Percentiles rank a stretch among this genome's conserved stretches.
Conservation (phyloP, 2,888 invertebrate species). For the Dichetophora obliterata region DNA sequence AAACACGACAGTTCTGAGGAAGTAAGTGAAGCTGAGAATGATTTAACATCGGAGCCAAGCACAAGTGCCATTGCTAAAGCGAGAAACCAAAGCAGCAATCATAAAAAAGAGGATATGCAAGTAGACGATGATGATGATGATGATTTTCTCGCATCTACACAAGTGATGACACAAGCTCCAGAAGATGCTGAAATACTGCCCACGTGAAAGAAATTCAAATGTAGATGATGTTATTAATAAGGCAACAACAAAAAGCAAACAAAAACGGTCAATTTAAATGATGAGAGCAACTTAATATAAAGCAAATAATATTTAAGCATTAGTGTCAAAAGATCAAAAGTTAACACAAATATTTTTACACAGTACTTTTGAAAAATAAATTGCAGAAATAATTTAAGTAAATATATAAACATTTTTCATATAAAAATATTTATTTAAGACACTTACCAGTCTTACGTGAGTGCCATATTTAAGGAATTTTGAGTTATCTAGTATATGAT, state of each 20-base stretch:
- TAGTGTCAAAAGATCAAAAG: too few relatives aligned
- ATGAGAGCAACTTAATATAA: not conserved
- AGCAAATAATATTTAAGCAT: not conserved
- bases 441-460: too few relatives aligned
- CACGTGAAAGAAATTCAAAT: not conserved
- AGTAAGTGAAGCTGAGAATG: not conserved
- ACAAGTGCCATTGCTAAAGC: slow-evolving; percentile 14
- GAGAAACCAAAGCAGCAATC: not conserved
- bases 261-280: not conserved
- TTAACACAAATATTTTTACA: too few relatives aligned
- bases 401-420: too few relatives aligned
- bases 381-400: too few relatives aligned
- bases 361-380: too few relatives aligned
- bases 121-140: not conserved
- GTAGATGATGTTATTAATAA: not conserved
- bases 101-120: not conserved
- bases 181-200: not conserved
- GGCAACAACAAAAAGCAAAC: not conserved
- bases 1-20: not conserved
- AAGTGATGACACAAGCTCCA: slow-evolving; percentile 7
- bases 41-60: not conserved
- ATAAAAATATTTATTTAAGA: too few relatives aligned
- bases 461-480: too few relatives aligned
- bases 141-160: slow-evolving; percentile 20
- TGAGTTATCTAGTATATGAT: too few relatives aligned